Percentiles rank a stretch among this genome's conserved stretches.
Conservation (phyloP, 2,888 invertebrate genomes). For the Ophioninae sp. region DNA sequence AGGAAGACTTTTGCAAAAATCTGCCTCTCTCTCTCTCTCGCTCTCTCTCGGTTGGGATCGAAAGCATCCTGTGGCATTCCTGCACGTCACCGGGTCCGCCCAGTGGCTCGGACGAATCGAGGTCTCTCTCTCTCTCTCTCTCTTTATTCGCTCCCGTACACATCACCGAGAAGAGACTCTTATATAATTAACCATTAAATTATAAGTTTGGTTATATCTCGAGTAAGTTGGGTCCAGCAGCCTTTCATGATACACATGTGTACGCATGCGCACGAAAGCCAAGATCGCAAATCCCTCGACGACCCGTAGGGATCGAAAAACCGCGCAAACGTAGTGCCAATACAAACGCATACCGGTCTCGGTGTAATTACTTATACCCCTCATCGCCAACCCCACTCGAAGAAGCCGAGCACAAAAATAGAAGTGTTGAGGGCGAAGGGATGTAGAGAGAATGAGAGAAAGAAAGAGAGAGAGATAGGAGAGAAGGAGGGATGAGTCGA, state of each 20-base stretch:
- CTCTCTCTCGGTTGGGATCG: slow-evolving; percentile 40
- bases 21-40: neutral
- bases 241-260: slow-evolving; percentile 19
- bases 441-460: slow-evolving; percentile 51
- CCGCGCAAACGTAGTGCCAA: slow-evolving; percentile 41
- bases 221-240: slow-evolving; percentile 65
- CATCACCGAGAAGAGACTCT: slow-evolving; percentile 72
- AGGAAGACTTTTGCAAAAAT: slow-evolving; percentile 41
- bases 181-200: slow-evolving; percentile 81
- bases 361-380: slow-evolving; percentile 72
- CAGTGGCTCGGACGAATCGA: slow-evolving; percentile 80
- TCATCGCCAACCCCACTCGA: slow-evolving; percentile 25
- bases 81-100: slow-evolving; percentile 80
- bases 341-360: slow-evolving; percentile 26
- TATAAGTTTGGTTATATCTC: slow-evolving; percentile 80
- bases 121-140: slow-evolving; percentile 67
- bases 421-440: slow-evolving; percentile 54
- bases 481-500: slow-evolving; percentile 28
- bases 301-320: slow-evolving; percentile 35
- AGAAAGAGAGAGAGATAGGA: slow-evolving; percentile 56
- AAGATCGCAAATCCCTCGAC: slow-evolving; percentile 38
- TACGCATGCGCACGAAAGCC: slow-evolving; percentile 8
- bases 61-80: slow-evolving; percentile 71
- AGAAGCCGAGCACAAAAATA: slow-evolving; percentile 52
- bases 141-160: slow-evolving; percentile 59